Evolutionary conservation across 2,888 invertebrate species (phyloP), one percentile per base, ranked within the genome.

Genomic region (Lepetodrilus schrolli): DNA sequence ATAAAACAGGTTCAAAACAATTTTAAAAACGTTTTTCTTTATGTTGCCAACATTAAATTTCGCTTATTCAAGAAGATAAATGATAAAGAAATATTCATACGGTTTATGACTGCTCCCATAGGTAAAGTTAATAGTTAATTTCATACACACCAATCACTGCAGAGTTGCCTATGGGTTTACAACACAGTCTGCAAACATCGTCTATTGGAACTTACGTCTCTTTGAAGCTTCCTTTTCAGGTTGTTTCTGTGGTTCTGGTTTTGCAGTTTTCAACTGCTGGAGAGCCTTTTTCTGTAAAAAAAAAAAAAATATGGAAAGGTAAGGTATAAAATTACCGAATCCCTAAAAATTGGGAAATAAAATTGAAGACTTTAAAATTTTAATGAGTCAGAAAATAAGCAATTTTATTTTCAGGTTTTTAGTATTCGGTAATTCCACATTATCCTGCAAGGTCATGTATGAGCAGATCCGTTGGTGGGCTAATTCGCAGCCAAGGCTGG

Each of bases 241-340:
- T 8, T 92, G 90, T 82, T 96, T 95, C 87, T 96, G 96, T 0
- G 95, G 94, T 89, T 97, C 97, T 78, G 95, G 95, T 90, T 96
- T 96, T 0, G 97, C 96, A 0, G 96, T 94, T 90, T 95, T 95
- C 74, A 95, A 91, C 10, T 94, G 94, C 90, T 95, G 94, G 17
- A 95, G 87, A 0, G 95, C 95, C 88, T 95, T 95, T 93, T 95
- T 95, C 95, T 95, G 84, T 17, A 86, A 84, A 50, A 74, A n/a
- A n/a, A n/a, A n/a, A n/a, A n/a, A n/a, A n/a, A n/a, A n/a, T n/a
- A n/a, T n/a, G n/a, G n/a, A n/a, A n/a, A n/a, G n/a, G n/a, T n/a
- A n/a, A n/a, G n/a, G n/a, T n/a, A n/a, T n/a, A n/a, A n/a, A n/a
- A n/a, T n/a, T n/a, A n/a, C n/a, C n/a, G n/a, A n/a, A n/a, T n/a